These are phyloP conservation scores for Crocallis elinguaria DNA, from an alignment of 2,888 invertebrate species.

Conservation along the genomic window DNA sequence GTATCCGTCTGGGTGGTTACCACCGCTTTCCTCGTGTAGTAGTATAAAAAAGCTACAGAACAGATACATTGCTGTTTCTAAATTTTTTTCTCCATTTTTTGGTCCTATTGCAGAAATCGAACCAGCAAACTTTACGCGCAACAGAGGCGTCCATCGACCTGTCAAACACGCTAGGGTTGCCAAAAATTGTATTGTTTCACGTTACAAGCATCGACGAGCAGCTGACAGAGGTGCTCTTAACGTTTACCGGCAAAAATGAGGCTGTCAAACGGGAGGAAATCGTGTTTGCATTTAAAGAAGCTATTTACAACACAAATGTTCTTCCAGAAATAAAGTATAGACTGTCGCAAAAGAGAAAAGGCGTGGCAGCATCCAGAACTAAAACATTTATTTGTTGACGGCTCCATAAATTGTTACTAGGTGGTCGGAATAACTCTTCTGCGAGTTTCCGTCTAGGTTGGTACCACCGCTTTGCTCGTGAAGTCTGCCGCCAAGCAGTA, in stretches of 20 bases:
- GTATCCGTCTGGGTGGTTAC: too few relatives aligned
- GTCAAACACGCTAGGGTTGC: neutral
- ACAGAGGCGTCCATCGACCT: too few relatives aligned
- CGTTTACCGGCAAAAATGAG: constrained; percentile 23
- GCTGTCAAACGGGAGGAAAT: constrained; percentile 43
- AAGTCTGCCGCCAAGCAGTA: too few relatives aligned
- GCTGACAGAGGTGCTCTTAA: constrained; percentile 13
- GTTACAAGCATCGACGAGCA: neutral
- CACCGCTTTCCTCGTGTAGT: too few relatives aligned
- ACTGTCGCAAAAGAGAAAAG: constrained; percentile 16
- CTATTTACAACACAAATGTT: constrained; percentile 68
- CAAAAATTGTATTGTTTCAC: neutral
- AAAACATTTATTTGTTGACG: neutral
- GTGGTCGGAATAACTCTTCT: too few relatives aligned
- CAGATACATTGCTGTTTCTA: too few relatives aligned
- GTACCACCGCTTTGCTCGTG: too few relatives aligned
- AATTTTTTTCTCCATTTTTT: too few relatives aligned
- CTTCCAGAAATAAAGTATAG: constrained; percentile 57
- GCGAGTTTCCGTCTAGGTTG: too few relatives aligned
- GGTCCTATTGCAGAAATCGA: too few relatives aligned
- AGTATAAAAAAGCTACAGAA: too few relatives aligned
- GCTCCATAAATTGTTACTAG: neutral
- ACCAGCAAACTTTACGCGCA: too few relatives aligned
- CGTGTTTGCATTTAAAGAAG: constrained; percentile 71
- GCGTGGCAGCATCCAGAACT: neutral